A percentile compares a stretch with the other conserved stretches of the same genome.
These are phyloP conservation scores for Halcyon leucocephala DNA, from an alignment of 2,797 vertebrate genomes.

Conservation along the genomic window DNA sequence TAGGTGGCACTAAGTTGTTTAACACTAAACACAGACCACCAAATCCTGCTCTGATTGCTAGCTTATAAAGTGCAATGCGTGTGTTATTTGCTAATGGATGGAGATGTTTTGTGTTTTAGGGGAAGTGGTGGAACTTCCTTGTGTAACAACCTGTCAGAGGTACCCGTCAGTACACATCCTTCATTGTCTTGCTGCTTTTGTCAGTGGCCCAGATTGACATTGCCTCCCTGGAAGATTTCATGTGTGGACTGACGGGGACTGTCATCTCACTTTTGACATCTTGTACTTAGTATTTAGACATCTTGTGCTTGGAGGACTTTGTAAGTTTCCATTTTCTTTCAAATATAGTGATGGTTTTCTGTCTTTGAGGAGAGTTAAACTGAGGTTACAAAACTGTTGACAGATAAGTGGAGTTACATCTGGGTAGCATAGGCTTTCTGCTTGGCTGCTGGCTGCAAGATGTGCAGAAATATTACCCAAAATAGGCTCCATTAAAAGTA, in stretches of 20 bases:
- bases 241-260: not conserved
- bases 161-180: not conserved
- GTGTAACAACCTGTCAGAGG: not conserved
- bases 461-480: not conserved
- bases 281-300: not conserved
- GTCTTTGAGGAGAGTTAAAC: not conserved
- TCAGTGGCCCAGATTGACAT: not conserved
- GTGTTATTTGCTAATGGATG: not conserved
- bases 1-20: not conserved
- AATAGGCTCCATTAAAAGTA: not conserved
- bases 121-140: not conserved
- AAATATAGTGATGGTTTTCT: not conserved
- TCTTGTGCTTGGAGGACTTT: not conserved
- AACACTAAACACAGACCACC: not conserved
- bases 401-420: not conserved
- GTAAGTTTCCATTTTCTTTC: not conserved
- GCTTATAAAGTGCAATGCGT: not conserved
- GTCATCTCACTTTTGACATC: not conserved
- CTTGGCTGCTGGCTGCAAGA: not conserved
- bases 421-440: not conserved
- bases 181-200: not conserved
- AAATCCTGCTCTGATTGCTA: not conserved
- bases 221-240: not conserved
- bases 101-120: not conserved
- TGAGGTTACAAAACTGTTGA: not conserved